A percentile compares a stretch with the other conserved stretches of the same genome.
Conservation (phyloP, 2,797 vertebrate species). For the Nyctibius grandis region DNA sequence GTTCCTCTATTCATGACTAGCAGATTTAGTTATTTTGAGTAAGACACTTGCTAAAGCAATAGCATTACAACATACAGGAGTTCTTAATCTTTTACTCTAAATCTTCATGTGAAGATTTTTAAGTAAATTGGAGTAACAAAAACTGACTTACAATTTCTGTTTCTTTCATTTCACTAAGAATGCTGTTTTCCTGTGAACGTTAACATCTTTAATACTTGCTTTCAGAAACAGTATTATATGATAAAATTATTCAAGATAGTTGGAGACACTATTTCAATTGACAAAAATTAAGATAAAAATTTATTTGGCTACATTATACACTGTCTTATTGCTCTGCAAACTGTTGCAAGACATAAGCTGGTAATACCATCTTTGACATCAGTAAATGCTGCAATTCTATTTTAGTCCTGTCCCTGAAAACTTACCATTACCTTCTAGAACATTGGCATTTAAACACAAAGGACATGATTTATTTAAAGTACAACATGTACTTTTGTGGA, state of each 20-base stretch:
- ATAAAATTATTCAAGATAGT: neutral
- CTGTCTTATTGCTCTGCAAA: neutral
- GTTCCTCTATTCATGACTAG: neutral
- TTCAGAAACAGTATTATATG: neutral
- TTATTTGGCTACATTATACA: neutral
- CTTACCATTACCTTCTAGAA: neutral
- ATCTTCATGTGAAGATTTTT: neutral
- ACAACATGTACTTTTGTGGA: neutral
- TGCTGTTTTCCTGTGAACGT: neutral
- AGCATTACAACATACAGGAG: neutral
- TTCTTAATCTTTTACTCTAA: neutral
- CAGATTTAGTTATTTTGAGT: neutral
- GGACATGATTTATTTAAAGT: neutral
- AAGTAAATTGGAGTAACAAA: neutral
- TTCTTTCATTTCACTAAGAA: neutral
- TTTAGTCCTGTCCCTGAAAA: neutral
- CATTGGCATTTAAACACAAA: neutral
- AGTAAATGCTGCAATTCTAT: neutral
- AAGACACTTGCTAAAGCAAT: neutral
- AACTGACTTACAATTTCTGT: neutral
- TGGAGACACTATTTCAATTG: neutral
- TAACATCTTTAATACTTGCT: neutral
- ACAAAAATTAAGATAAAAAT: neutral
- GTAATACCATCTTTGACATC: neutral
- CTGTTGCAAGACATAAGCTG: neutral